Conservation (phyloP, 2,888 invertebrate species). For the Cryptophagus acutangulus region DNA sequence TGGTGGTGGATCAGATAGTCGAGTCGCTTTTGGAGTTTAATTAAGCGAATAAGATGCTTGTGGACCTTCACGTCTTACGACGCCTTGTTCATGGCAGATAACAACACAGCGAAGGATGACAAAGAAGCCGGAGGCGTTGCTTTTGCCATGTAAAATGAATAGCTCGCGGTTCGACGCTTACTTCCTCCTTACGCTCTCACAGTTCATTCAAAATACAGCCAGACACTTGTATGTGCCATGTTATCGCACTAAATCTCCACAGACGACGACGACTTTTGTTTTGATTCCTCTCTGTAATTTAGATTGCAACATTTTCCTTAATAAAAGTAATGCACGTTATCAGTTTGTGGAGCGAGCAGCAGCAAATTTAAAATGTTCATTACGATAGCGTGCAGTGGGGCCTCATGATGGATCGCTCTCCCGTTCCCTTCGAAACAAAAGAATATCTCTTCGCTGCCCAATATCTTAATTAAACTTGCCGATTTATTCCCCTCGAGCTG, state of each 20-base stretch:
- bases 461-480: constrained; percentile 53
- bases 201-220: constrained; percentile 19
- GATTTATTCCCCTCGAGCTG: constrained; percentile 46
- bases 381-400: constrained; percentile 41
- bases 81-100: constrained; percentile 28
- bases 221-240: constrained; percentile 27
- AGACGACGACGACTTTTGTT: constrained; percentile 1
- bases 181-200: constrained; percentile 15
- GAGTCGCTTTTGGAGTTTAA: constrained; percentile 32
- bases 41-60: constrained; percentile 34
- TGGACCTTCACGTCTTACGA: constrained; percentile 33
- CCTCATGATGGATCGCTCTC: constrained; percentile 44
- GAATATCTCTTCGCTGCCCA: constrained; percentile 47
- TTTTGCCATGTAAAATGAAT: constrained; percentile 18
- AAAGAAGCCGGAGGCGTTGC: constrained; percentile 27
- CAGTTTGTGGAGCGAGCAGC: constrained; percentile 24
- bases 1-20: no score
- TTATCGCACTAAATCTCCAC: constrained; percentile 17
- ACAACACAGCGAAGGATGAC: constrained; percentile 29
- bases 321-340: constrained; percentile 32
- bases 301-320: no score
- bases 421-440: constrained; percentile 46
- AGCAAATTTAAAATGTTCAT: constrained; percentile 48
- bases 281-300: no score
- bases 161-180: constrained; percentile 35